Percentiles rank a stretch among this genome's conserved stretches.
These are phyloP conservation scores for Drosophila percnosoma DNA, from an alignment of 2,888 invertebrate species.

Conservation along the genomic window DNA sequence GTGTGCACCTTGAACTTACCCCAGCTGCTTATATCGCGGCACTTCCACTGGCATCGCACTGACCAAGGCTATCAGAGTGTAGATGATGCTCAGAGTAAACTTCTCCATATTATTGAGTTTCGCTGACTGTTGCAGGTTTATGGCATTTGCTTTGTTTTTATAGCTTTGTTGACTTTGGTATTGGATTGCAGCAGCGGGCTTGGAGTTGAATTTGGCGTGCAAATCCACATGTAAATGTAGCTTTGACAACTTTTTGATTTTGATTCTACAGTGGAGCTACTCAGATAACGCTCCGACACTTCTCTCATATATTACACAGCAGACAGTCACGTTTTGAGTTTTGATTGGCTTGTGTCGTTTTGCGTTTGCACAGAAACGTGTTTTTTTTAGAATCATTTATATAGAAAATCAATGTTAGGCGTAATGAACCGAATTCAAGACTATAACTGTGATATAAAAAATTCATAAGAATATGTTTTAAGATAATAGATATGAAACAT, in stretches of 20 bases:
- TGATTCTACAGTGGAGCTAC: slow-evolving; percentile 43
- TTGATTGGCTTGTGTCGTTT: not conserved
- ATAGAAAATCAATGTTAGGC: not conserved
- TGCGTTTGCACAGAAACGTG: not conserved
- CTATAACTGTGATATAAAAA: not conserved
- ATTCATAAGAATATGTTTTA: not conserved
- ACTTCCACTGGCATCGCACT: slow-evolving; percentile 41
- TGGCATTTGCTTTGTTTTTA: slow-evolving; percentile 47
- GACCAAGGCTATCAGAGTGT: slow-evolving; percentile 25
- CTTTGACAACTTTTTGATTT: slow-evolving; percentile 30
- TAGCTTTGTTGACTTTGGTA: slow-evolving; percentile 34
- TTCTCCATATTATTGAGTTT: slow-evolving; percentile 48
- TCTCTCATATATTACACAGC: slow-evolving; percentile 5
- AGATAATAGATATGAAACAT: not conserved
- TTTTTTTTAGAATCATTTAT: not conserved
- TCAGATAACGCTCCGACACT: slow-evolving; percentile 36
- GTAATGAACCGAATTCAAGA: too few relatives aligned
- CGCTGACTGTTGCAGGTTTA: slow-evolving; percentile 45
- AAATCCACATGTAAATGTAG: slow-evolving; percentile 55
- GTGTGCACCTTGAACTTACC: slow-evolving; percentile 34
- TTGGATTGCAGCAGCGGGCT: slow-evolving; percentile 37
- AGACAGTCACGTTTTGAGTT: slow-evolving; percentile 59
- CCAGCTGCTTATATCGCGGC: slow-evolving; percentile 52
- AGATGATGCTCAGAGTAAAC: slow-evolving; percentile 23
- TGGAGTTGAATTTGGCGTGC: slow-evolving; percentile 51